phyloP scores from a whole-genome alignment of 1,140 invertebrate species.

The Thaumatotibia leucotreta region DNA sequence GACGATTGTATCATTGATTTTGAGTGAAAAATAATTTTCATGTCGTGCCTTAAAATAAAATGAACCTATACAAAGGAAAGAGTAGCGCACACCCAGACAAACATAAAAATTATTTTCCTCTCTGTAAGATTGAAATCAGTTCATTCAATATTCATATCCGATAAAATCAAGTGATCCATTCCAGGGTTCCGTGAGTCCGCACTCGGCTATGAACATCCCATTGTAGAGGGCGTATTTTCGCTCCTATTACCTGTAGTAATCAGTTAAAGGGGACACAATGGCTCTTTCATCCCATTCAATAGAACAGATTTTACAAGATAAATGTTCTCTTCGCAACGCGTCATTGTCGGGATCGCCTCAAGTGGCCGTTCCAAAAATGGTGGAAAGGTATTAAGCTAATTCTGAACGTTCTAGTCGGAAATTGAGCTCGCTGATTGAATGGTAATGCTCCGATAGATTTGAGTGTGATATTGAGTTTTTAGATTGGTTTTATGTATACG shows the following conservation, averaged over 20 bases:
- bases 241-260: conserved; percentile 25
- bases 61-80: no score
- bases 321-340: conserved; percentile 15
- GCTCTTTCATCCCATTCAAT: conserved; percentile 20
- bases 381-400: conserved; percentile 4
- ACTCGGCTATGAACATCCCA: conserved; percentile 13
- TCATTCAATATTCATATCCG: neutral
- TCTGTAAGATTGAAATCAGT: no score
- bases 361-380: conserved; percentile 23
- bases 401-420: conserved; percentile 5
- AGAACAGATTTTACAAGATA: conserved; percentile 24
- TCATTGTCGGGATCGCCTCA: conserved; percentile 16
- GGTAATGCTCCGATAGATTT: neutral
- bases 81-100: no score
- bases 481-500: conserved; percentile 2
- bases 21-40: no score
- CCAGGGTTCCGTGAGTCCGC: neutral
- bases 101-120: no score
- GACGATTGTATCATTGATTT: no score
- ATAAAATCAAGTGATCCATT: neutral
- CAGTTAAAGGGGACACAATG: conserved; percentile 23
- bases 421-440: neutral
- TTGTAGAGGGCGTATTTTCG: conserved; percentile 21
- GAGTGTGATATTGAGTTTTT: neutral
- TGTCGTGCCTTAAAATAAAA: no score